Conservation (phyloP, 2,113 vertebrate species). For the Lepisosteus osseus region DNA sequence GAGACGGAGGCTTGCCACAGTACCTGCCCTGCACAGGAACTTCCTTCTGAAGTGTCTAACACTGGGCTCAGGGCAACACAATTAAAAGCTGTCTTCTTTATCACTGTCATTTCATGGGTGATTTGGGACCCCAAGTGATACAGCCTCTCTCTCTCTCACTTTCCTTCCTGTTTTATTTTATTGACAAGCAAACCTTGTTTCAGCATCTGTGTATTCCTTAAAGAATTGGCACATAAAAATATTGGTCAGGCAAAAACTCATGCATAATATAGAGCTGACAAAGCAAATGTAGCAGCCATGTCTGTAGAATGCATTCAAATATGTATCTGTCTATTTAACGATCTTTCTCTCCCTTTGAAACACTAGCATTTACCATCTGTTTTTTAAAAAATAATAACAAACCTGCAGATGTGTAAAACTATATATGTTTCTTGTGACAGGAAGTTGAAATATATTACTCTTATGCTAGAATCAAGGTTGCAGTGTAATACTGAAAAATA, state of each 20-base stretch:
- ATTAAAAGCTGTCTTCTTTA: not conserved
- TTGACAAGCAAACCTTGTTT: constrained; percentile 2
- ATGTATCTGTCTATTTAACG: too few species aligned
- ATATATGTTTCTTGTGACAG: too few species aligned
- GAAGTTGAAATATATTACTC: too few species aligned
- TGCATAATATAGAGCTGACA: not conserved
- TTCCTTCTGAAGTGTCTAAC: not conserved
- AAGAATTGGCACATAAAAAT: not conserved
- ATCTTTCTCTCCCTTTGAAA: too few species aligned
- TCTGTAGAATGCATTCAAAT: too few species aligned
- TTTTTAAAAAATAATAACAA: too few species aligned
- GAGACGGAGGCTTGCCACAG: not conserved
- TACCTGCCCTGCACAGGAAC: not conserved
- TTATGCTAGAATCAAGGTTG: too few species aligned
- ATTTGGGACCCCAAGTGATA: not conserved
- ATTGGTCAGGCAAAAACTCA: not conserved
- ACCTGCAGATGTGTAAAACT: too few species aligned
- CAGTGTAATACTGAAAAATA: too few species aligned
- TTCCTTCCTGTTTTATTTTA: not conserved
- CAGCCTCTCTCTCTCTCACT: not conserved
- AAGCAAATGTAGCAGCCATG: not conserved
- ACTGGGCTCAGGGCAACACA: not conserved
- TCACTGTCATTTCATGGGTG: not conserved
- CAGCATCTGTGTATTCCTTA: not conserved
- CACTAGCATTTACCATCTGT: too few species aligned